Evolutionary conservation across 2,888 invertebrate species (phyloP), one percentile per base, ranked within the genome.

Genomic region (Cenopis cana): DNA sequence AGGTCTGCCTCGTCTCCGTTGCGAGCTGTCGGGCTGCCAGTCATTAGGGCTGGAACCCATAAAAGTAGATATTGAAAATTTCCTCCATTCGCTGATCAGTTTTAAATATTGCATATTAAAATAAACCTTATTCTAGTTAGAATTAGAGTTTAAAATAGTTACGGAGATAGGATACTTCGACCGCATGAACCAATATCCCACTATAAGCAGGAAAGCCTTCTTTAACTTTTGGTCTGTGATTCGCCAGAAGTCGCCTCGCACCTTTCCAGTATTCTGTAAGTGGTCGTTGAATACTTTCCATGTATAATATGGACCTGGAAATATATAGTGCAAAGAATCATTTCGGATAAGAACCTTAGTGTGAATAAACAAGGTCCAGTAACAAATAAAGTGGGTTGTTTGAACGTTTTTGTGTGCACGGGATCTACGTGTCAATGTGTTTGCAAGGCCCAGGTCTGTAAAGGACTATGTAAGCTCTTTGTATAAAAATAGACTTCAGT

Each of bases 271-370:
- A 6, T 91, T 85, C 52, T 93, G 82, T 69, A 96, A 92, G 84
- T 95, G 95, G 79, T 97, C 97, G 78, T 94, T 90, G 81, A 95
- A 97, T 33, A 96, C 96, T 82, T 96, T 94, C 88, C 96, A 98
- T 69, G 96, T 95, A 87, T 96, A 98, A 88, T 97, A 98, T 0
- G 98, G 98, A 50, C 98, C 98, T 98, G 88, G 41, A 92, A 91
- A 74, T 17, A n/a, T 11, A 36, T 8, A 38, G 10, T 17, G 17
- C 8, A 46, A 46, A 46, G 46, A 14, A 12, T 41, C 12, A 14
- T 41, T 41, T 41, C 12, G 0, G 4, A 41, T 14, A 41, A 14
- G 12, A 46, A 1, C n/a, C n/a, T n/a, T 46, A 46, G 6, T n/a
- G n/a, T 8, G n/a, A 46, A 8, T 14, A 46, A n/a, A 41, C 12